Evolutionary conservation across 2,888 invertebrate genomes (phyloP).

Genomic region (Pseudococcus longispinus): DNA sequence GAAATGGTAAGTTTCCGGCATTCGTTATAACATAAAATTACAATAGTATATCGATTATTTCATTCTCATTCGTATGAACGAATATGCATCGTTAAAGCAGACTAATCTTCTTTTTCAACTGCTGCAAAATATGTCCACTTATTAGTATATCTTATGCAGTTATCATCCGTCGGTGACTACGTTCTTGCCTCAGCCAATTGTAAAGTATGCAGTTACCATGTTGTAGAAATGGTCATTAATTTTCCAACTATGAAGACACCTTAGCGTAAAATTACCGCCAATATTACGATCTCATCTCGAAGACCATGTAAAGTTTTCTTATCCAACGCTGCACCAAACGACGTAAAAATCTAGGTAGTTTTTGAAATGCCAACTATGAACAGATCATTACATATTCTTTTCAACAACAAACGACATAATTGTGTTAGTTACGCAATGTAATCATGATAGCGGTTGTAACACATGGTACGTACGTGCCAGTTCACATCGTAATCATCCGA

Average conservation of each 20-base stretch:
- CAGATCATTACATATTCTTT: conserved; percentile 36
- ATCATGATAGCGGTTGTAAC: conserved; percentile 36
- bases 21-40: neutral
- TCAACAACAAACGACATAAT: conserved; percentile 34
- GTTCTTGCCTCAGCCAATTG: neutral
- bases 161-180: neutral
- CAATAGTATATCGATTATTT: neutral
- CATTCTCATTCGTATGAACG: neutral
- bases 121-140: neutral
- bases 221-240: neutral
- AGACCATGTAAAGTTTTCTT: neutral
- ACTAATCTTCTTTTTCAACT: neutral
- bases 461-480: conserved; percentile 27
- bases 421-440: conserved; percentile 42
- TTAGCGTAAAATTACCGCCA: neutral
- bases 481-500: conserved; percentile 30
- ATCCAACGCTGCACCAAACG: neutral
- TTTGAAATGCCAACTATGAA: conserved; percentile 7
- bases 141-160: neutral
- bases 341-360: neutral
- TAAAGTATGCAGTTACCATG: neutral
- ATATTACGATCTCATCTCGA: neutral
- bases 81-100: neutral
- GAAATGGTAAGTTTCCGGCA: neutral
- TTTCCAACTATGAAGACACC: neutral